Evolutionary conservation across 2,888 invertebrate genomes (phyloP).

Genomic region (Capitulum mitella): DNA sequence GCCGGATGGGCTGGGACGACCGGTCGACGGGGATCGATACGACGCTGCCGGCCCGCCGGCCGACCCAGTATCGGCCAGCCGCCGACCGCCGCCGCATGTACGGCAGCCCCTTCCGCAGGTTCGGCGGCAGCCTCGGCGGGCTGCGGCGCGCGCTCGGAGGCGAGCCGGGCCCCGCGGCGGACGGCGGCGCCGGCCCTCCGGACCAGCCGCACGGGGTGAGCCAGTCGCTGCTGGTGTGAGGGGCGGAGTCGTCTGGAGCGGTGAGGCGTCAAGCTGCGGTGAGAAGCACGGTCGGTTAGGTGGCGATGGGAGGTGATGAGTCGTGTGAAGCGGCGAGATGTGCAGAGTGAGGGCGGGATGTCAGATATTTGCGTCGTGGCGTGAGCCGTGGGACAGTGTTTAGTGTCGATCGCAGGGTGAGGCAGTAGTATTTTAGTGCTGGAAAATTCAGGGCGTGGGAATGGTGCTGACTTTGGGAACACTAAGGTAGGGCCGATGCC

Average conservation of each 20-base stretch:
- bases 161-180: background rate
- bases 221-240: background rate
- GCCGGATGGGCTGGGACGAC: background rate
- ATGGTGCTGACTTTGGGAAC: too few relatives aligned
- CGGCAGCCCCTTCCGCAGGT: background rate
- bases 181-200: constrained; percentile 50
- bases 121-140: background rate
- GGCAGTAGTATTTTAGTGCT: too few relatives aligned
- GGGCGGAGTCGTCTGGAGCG: background rate
- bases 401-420: too few relatives aligned
- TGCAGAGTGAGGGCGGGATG: too few relatives aligned
- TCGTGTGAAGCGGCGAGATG: background rate
- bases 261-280: background rate
- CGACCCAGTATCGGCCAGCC: background rate
- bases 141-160: background rate
- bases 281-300: background rate
- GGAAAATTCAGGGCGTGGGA: too few relatives aligned
- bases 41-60: background rate
- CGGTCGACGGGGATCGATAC: background rate
- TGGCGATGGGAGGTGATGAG: background rate
- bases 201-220: background rate
- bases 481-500: too few relatives aligned
- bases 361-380: too few relatives aligned
- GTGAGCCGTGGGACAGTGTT: too few relatives aligned
- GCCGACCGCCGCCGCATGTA: background rate